Conservation (phyloP, 2,113 vertebrate species). For the human region GRCh38 chr22:33569501-33570000, state of each 20-base stretch:
- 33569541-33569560: neutral
- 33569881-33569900: neutral
- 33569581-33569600: neutral
- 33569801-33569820: neutral
- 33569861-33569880: neutral
- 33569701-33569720: accelerated
- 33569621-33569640: accelerated
- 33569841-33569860: neutral
- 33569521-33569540: neutral
- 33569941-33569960: neutral
- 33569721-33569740: neutral
- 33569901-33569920: neutral
- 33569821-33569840: neutral
- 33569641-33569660: too few species aligned
- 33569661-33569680: neutral
- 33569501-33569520: neutral
- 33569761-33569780: neutral
- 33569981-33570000: neutral
- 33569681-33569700: neutral
- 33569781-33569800: neutral
- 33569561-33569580: neutral
- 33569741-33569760: neutral
- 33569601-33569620: neutral
- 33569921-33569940: neutral
- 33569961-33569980: neutral